Conservation (phyloP, 1,140 invertebrate genomes). For the Trialeurodes vaporariorum region DNA sequence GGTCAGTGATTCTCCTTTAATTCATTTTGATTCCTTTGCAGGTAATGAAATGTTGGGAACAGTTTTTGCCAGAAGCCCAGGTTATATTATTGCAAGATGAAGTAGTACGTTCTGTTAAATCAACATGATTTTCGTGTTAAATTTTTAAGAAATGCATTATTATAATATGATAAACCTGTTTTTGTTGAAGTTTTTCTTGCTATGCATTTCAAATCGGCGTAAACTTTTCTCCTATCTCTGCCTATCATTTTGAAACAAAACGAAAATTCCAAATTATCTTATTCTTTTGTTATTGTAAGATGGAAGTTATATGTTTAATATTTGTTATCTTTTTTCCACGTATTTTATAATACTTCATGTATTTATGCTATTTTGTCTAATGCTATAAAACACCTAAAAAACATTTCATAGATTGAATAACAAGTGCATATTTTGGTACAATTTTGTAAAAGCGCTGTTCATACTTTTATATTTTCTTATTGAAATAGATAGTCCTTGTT, state of each 20-base stretch:
- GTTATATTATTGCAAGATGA: background rate
- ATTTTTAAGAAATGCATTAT: too few species aligned
- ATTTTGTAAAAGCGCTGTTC: too few species aligned
- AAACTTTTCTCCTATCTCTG: background rate
- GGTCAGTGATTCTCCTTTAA: background rate
- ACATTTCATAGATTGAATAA: too few species aligned
- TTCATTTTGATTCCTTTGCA: slow-evolving; percentile 35
- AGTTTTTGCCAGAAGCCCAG: slow-evolving; percentile 71
- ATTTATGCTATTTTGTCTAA: too few species aligned
- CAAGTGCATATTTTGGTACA: too few species aligned
- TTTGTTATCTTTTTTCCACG: background rate
- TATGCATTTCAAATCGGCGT: background rate
- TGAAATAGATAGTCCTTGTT: too few species aligned
- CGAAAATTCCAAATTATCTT: background rate
- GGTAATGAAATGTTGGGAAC: slow-evolving; percentile 92
- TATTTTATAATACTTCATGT: too few species aligned
- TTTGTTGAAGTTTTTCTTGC: background rate
- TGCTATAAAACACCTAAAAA: too few species aligned
- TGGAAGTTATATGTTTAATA: background rate
- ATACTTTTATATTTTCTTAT: too few species aligned
- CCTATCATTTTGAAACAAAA: background rate
- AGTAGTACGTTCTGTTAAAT: background rate
- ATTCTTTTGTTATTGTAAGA: background rate
- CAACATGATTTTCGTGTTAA: background rate
- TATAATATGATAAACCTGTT: too few species aligned